Base-by-base conservation (phyloP, 2,888 invertebrate species). In the Caenorhabditis sinica region DNA sequence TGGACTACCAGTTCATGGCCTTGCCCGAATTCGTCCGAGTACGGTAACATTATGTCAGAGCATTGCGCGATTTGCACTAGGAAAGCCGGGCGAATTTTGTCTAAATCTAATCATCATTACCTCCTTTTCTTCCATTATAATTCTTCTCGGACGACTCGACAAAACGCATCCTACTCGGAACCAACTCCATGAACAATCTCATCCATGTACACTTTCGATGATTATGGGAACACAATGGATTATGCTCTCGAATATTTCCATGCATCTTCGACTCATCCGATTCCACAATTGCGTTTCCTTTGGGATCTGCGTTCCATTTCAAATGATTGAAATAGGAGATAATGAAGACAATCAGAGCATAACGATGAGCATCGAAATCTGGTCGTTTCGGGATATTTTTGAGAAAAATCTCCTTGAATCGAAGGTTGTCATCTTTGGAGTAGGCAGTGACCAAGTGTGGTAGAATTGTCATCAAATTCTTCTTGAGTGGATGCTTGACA, bases 151-250 rank as follows among this genome's bases (percentile, higher is more conserved):
- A 71, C 1, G 51, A 53, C 28, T 79, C 79, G 17, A 71, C 4
- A 33, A 79, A 79, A 15, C 72, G 25, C 0, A 45, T 30, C 25
- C 28, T 36, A 11, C 28, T 28, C 13, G 72, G 69, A 0, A 73
- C 25, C n/a, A 73, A 36, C 20, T 73, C 36, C 20, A 73, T 17
- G 33, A 81, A 81, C 11, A 69, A 17, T 13, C 61, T 51, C 60
- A 83, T 33, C 83, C 83, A 83, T 9, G 43, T 6, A 30, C 83
- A 83, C 20, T 83, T 83, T 11, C 68, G 51, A 79, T 83, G 83
- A 25, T 61, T 45, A 8, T 53, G 20, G 1, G 25, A 69, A 40
- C 83, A 79, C 1, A 33, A 0, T 2, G n/a, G 15, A 33, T 71
- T 28, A 33, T 79, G 79, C 3, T 40, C 8, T 1, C 79, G 69